phyloP scores from a whole-genome alignment of 1,140 invertebrate species.

The Ceratoteleas bidentatus region DNA sequence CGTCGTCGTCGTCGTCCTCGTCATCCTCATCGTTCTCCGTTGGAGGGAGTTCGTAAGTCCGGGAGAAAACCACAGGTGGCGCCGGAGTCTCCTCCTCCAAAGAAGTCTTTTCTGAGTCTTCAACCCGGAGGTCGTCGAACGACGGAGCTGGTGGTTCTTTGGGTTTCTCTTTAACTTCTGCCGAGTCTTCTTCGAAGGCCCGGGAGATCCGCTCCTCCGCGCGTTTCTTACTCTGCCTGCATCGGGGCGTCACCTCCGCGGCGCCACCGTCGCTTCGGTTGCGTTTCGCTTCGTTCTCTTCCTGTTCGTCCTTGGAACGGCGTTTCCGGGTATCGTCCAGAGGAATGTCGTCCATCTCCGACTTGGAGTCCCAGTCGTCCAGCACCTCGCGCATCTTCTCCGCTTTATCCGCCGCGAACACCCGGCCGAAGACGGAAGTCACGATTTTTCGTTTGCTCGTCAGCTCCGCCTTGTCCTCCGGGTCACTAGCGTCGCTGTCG shows the following conservation, averaged over 20 bases:
- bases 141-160: not conserved
- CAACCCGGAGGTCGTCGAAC: slow-evolving; percentile 6
- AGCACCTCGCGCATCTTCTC: slow-evolving; percentile 78
- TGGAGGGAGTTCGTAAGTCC: slow-evolving; percentile 10
- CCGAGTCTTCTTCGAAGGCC: slow-evolving; percentile 51
- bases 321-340: slow-evolving; percentile 11
- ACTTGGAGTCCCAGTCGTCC: slow-evolving; percentile 78
- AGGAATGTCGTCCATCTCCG: slow-evolving; percentile 61
- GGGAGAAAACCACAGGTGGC: not conserved
- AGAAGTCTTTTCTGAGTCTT: not conserved
- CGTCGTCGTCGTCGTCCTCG: slow-evolving; percentile 65
- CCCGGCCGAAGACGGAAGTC: slow-evolving; percentile 76
- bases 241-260: slow-evolving; percentile 55
- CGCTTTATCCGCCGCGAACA: slow-evolving; percentile 74
- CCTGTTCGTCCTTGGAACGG: slow-evolving; percentile 17
- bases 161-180: no score
- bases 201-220: slow-evolving; percentile 73
- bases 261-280: slow-evolving; percentile 16
- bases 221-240: slow-evolving; percentile 75
- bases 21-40: slow-evolving; percentile 39
- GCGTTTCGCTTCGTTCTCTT: slow-evolving; percentile 19
- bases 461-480: slow-evolving; percentile 63
- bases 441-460: slow-evolving; percentile 77
- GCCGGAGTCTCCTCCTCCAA: not conserved
- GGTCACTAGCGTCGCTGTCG: slow-evolving; percentile 69